A percentile compares a stretch with the other conserved stretches of the same genome.
Conservation (phyloP, 2,797 vertebrate genomes). For the Chelidonichthys spinosus region DNA sequence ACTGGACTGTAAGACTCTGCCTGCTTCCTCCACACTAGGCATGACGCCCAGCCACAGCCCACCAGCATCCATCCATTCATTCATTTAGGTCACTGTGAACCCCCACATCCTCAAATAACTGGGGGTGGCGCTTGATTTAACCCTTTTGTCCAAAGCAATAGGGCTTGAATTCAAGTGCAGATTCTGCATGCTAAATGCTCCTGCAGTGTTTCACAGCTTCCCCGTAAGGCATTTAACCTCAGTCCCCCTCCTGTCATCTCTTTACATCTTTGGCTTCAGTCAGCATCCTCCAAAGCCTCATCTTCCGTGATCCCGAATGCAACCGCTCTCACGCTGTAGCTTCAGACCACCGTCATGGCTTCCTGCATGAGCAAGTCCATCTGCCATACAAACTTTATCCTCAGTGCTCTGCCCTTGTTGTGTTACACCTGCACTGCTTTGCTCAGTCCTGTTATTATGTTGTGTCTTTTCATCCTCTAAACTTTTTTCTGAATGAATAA, state of each 20-base stretch:
- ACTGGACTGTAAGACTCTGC: slow-evolving; percentile 80
- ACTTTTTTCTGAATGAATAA: slow-evolving; percentile 33
- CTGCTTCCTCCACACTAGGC: slow-evolving; percentile 76
- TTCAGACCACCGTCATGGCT: slow-evolving; percentile 33
- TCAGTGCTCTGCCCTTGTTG: slow-evolving; percentile 20
- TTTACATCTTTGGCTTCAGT: slow-evolving; percentile 9
- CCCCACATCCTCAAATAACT: slow-evolving; percentile 26
- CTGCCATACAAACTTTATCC: slow-evolving; percentile 21
- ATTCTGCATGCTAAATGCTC: slow-evolving; percentile 44
- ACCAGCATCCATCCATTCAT: slow-evolving; percentile 46
- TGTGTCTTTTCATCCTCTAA: slow-evolving; percentile 38
- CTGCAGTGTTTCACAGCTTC: slow-evolving; percentile 7
- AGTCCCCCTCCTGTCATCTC: background rate
- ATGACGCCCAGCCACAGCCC: slow-evolving; percentile 66
- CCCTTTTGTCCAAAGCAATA: slow-evolving; percentile 23
- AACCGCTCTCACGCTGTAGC: slow-evolving; percentile 13
- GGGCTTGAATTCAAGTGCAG: slow-evolving; percentile 4
- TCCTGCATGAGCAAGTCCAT: slow-evolving; percentile 68
- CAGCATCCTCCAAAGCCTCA: slow-evolving; percentile 21
- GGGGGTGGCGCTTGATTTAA: slow-evolving; percentile 37
- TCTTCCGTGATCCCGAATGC: slow-evolving; percentile 39
- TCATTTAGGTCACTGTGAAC: slow-evolving; percentile 45
- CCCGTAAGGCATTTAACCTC: slow-evolving; percentile 11
- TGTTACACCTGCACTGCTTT: slow-evolving; percentile 41
- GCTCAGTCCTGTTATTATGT: slow-evolving; percentile 36